These are phyloP conservation scores for Thomomys bottae DNA, from an alignment of 2,113 vertebrate genomes.

Conservation along the genomic window DNA sequence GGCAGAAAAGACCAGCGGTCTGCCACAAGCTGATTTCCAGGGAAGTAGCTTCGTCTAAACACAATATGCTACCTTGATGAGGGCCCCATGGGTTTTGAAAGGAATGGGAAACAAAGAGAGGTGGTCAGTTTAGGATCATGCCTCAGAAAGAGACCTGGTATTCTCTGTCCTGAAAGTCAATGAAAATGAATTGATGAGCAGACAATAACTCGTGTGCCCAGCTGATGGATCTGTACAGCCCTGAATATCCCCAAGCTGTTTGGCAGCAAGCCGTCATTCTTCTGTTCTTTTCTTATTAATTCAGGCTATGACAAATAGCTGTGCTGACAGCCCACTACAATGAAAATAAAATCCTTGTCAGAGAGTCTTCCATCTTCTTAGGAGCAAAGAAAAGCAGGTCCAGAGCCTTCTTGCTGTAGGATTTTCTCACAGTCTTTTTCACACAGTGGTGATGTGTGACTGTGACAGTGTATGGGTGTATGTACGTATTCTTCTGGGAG, in stretches of 20 bases:
- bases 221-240: slow-evolving; percentile 58
- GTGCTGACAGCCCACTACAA: slow-evolving; percentile 63
- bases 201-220: slow-evolving; percentile 34
- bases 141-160: neutral
- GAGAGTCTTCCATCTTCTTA: slow-evolving; percentile 62
- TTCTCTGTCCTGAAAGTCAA: slow-evolving; percentile 40
- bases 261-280: slow-evolving; percentile 59
- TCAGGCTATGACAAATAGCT: slow-evolving; percentile 65
- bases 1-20: neutral
- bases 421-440: slow-evolving; percentile 26
- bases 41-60: neutral
- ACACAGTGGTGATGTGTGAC: no score
- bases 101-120: neutral
- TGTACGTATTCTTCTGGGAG: neutral
- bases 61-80: neutral
- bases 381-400: slow-evolving; percentile 39
- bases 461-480: neutral
- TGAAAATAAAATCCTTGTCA: slow-evolving; percentile 75
- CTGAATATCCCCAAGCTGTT: neutral
- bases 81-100: neutral
- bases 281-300: slow-evolving; percentile 64
- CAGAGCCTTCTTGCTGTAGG: neutral
- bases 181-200: slow-evolving; percentile 62
- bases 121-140: neutral
- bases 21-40: neutral